phyloP scores from a whole-genome alignment of 2,797 vertebrate genomes.

The Schizopygopsis pylzovi region DNA sequence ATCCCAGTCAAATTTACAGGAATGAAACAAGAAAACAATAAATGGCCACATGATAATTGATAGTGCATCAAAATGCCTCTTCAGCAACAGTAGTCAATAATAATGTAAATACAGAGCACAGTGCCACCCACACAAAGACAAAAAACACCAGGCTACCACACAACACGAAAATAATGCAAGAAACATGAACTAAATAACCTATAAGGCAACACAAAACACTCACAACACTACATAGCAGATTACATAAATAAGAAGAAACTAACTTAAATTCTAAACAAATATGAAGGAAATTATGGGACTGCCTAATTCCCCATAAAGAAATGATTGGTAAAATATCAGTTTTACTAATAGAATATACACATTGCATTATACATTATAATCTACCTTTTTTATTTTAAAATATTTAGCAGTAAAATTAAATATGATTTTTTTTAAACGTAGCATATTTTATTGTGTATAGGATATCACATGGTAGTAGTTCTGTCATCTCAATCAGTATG shows the following conservation, averaged over 20 bases:
- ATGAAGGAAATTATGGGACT: not conserved
- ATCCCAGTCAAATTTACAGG: not conserved
- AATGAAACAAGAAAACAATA: not conserved
- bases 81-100: constrained; percentile 14
- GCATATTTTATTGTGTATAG: not conserved
- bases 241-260: not conserved
- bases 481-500: not conserved
- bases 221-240: not conserved
- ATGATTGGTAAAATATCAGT: not conserved
- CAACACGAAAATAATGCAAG: not conserved
- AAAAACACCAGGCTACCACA: not conserved
- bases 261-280: not conserved
- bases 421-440: not conserved
- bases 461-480: not conserved
- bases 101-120: not conserved
- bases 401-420: not conserved
- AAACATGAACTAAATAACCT: not conserved
- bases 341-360: not conserved
- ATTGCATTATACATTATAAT: not conserved
- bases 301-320: not conserved
- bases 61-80: not conserved
- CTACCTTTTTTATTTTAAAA: not conserved
- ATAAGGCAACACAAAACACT: not conserved
- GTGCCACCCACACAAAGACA: not conserved
- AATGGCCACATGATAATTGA: not conserved